Base-by-base conservation (phyloP, 2,797 vertebrate genomes). In the Gymnothorax reevesii region DNA sequence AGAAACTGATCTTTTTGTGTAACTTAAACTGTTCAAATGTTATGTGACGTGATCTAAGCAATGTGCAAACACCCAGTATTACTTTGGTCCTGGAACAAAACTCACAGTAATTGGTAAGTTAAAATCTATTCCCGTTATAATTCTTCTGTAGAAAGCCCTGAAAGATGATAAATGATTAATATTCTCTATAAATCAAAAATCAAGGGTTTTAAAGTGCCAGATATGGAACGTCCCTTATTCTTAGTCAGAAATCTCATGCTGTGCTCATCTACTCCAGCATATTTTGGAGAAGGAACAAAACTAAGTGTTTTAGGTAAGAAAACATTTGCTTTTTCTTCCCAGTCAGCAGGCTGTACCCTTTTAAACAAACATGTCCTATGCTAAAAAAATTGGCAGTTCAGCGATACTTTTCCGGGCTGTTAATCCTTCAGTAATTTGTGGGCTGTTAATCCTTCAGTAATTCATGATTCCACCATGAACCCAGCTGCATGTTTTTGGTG, bases 51-150 rank as follows among this genome's bases (percentile, higher is more conserved):
- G 55, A 57, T 17, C 20, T 85, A 55, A 59, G 57, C 55, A 60
- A 20, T 17, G 25, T 75, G 69, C 82, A 83, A 83, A 83, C 27
- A 60, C 55, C 49, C 25, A 73, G 25, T 73, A 57, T 79, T 60
- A 85, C 71, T 85, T 85, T 60, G 84, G 84, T 57, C 55, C 57
- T 12, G 84, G 84, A 54, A 85, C 84, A 49, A 85, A 85, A 79
- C 84, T 85, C 25, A 79, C 84, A 20, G 71, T 77, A 59, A 17
- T 85, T 12, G 84, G 84, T 85, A 85, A 85, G 71, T 77, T 33
- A 1, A 55, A 57, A 77, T 66, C 71, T 77, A 59, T 85, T 57
- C 33, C 49, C 3, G 4, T 55, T n/a, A 54, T 80, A 54, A 17
- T 55, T 55, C 20, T 7, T 2, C n/a, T 20, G n/a, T 54, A 80